Evolutionary conservation across 1,140 invertebrate species (phyloP).

Genomic region (Neodiprion pinetum): DNA sequence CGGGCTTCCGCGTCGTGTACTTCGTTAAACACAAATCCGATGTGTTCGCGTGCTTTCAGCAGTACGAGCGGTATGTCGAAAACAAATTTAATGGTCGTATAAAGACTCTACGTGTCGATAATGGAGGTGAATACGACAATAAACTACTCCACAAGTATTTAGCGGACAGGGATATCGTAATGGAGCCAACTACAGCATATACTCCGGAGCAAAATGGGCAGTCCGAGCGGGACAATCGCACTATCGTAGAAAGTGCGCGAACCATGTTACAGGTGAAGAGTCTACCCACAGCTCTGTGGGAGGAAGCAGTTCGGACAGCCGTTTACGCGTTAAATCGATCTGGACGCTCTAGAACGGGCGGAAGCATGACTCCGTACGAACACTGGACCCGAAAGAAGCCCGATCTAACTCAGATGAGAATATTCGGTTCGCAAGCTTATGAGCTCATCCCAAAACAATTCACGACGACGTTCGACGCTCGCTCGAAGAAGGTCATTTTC

Average conservation of each 20-base stretch:
- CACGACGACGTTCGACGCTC: conserved; percentile 48
- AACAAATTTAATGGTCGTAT: conserved; percentile 37
- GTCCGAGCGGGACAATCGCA: conserved; percentile 50
- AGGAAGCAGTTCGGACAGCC: conserved; percentile 52
- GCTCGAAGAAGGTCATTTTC: conserved; percentile 43
- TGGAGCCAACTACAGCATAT: conserved; percentile 36
- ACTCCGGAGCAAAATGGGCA: conserved; percentile 50
- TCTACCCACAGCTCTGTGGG: conserved; percentile 50
- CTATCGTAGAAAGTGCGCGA: conserved; percentile 47
- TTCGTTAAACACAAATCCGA: conserved; percentile 53
- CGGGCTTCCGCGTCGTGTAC: conserved; percentile 50
- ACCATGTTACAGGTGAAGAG: conserved; percentile 44
- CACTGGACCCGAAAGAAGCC: conserved; percentile 30
- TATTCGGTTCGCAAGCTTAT: conserved; percentile 56
- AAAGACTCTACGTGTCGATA: conserved; percentile 39
- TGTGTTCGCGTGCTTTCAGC: conserved; percentile 40
- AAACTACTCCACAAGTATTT: conserved; percentile 33
- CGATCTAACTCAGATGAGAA: conserved; percentile 39
- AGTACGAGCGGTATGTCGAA: conserved; percentile 39
- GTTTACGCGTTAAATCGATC: conserved; percentile 1
- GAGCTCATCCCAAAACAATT: conserved; percentile 49
- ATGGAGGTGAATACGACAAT: conserved; percentile 43
- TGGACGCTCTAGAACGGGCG: conserved; percentile 36
- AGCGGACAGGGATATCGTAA: neutral
- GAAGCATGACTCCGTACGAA: conserved; percentile 35